Evolutionary conservation across 2,113 vertebrate species (phyloP).

Genomic region (Apistogramma diplotaenia): DNA sequence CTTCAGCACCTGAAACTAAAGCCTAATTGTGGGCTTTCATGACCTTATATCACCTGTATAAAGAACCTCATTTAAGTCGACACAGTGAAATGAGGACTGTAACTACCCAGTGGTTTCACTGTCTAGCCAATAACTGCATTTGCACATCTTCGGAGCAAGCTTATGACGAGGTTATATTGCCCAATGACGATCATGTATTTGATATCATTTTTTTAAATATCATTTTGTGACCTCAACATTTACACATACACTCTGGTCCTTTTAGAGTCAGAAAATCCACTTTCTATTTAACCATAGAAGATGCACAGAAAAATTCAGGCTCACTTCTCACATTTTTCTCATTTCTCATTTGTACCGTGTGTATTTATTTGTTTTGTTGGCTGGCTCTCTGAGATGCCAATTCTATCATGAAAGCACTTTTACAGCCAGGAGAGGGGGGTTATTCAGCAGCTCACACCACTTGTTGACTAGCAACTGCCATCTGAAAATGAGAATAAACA

Average conservation of each 20-base stretch:
- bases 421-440: constrained; percentile 11
- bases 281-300: no score
- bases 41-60: not conserved
- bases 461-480: not conserved
- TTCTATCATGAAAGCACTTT: not conserved
- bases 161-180: no score
- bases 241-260: not conserved
- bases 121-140: not conserved
- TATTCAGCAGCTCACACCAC: not conserved
- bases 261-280: no score
- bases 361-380: not conserved
- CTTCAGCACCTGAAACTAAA: no score
- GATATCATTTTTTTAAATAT: not conserved
- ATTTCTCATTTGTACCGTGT: no score
- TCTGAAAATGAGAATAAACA: not conserved
- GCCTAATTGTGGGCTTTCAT: not conserved
- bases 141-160: not conserved
- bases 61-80: no score
- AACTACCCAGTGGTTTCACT: not conserved
- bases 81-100: no score
- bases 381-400: not conserved
- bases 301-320: not conserved
- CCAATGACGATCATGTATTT: not conserved
- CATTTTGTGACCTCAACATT: not conserved
- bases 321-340: not conserved